Conservation (phyloP, 2,888 invertebrate species). For the Mesochorus sp. region DNA sequence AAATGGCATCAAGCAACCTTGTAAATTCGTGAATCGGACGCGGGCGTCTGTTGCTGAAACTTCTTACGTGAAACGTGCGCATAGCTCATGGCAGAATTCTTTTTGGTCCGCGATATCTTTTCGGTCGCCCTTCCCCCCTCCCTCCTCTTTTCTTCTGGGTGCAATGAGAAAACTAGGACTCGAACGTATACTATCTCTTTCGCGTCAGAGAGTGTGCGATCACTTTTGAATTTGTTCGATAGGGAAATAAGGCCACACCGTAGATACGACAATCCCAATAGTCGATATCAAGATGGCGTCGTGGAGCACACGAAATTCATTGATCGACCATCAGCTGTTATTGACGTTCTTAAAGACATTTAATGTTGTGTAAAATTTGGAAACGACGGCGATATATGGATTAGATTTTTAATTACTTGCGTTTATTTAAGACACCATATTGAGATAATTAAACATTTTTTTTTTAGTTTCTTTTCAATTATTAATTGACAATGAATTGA, state of each 20-base stretch:
- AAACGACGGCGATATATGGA: no score
- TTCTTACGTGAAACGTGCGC: slow-evolving; percentile 35
- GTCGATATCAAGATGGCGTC: not conserved
- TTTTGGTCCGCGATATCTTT: slow-evolving; percentile 39
- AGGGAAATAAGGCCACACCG: slow-evolving; percentile 27
- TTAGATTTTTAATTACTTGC: no score
- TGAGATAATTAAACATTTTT: no score
- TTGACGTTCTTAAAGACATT: no score
- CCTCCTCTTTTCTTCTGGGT: not conserved
- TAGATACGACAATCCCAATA: slow-evolving; percentile 7
- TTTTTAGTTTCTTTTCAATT: no score
- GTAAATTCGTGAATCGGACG: slow-evolving; percentile 45
- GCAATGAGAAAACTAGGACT: slow-evolving; percentile 27
- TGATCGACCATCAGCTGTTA: no score
- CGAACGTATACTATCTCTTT: not conserved
- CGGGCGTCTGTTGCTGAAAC: slow-evolving; percentile 64
- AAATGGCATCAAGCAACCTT: slow-evolving; percentile 59
- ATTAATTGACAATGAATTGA: not conserved
- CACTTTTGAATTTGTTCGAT: slow-evolving; percentile 19
- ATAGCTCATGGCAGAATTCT: slow-evolving; percentile 44
- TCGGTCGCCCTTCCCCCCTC: not conserved
- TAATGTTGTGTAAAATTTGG: no score
- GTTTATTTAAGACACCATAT: no score
- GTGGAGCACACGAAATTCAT: not conserved
- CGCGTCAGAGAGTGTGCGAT: slow-evolving; percentile 11